Base-by-base conservation (phyloP, 2,797 vertebrate genomes). In the Schizothorax lantsangensis region DNA sequence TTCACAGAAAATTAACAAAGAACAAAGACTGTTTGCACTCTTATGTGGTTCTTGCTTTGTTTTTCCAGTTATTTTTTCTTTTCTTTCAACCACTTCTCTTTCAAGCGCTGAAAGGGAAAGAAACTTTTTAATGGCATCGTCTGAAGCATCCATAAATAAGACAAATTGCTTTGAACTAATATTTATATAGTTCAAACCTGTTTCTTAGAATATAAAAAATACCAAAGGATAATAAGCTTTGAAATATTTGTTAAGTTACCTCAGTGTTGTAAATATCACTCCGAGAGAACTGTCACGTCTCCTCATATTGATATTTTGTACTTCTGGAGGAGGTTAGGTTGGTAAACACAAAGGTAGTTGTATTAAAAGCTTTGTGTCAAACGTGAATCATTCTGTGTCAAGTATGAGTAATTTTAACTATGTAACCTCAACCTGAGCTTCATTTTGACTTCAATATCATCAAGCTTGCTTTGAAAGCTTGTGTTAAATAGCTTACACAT, bases 271-370 rank as follows among this genome's bases (percentile, higher is more conserved):
- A 30, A 30, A 79, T 43, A 62, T 62, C 77, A 43, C 40, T n/a
- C 38, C 14, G 71, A 73, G 21, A n/a, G 40, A 73, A 45, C 7
- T 0, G 3, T 33, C 45, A 52, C n/a, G 75, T 30, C 57, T 80
- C 78, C 15, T 30, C 9, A 45, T 80, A 80, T 64, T 80, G 57
- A 80, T 80, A 30, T 64, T 80, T 64, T 80, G 21, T 23, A 36
- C 38, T 45, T 6, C 40, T 62, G 38, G 17, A 23, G 40, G 82
- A 59, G 33, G 80, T 54, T 69, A 69, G 30, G 45, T 52, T 54
- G 59, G 59, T 36, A 66, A 81, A 68, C n/a, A 33, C 40, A 30
- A 80, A 78, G 12, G 6, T 78, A 78, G 52, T 30, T 68, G 47
- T 54, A 54, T 71, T 54, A 54, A 57, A 83, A 83, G 36, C 23